A percentile compares a stretch with the other conserved stretches of the same genome.
These are phyloP conservation scores for Drosophila siamana DNA, from an alignment of 2,888 invertebrate species.

Conservation along the genomic window DNA sequence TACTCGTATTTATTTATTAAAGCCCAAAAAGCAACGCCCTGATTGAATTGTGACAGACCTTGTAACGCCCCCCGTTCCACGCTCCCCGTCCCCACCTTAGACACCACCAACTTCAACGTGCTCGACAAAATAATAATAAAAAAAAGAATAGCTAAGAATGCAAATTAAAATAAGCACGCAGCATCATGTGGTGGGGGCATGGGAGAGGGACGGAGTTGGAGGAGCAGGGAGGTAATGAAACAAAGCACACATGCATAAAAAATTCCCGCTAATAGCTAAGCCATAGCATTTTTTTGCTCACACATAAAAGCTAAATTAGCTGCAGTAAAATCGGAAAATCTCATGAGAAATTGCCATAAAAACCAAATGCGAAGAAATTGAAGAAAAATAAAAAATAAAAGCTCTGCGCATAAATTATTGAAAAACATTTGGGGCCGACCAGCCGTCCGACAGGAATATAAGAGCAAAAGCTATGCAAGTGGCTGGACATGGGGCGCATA, in stretches of 20 bases:
- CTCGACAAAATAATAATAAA: not conserved
- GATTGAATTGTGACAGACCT: conserved; percentile 77
- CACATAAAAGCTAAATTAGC: conserved; percentile 40
- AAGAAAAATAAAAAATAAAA: conserved; percentile 24
- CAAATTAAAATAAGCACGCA: conserved; percentile 68
- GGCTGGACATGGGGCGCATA: not conserved
- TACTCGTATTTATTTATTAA: conserved; percentile 77
- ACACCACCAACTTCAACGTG: not conserved
- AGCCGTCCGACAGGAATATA: not conserved
- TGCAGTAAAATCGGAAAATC: conserved; percentile 44
- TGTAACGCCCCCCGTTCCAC: conserved; percentile 4
- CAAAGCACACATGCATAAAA: conserved; percentile 52
- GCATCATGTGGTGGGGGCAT: not conserved
- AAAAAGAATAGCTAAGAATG: conserved; percentile 60
- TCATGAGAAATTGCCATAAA: conserved; percentile 48
- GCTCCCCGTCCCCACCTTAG: no score
- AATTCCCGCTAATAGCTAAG: conserved; percentile 57
- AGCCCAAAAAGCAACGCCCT: conserved; percentile 52
- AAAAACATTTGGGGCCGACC: conserved; percentile 30
- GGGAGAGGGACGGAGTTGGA: not conserved
- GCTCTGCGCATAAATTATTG: conserved; percentile 52
- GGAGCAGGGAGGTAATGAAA: not conserved
- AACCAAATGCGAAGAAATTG: conserved; percentile 32
- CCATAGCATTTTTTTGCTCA: conserved; percentile 17
- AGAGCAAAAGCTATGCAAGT: not conserved